Evolutionary conservation across 2,113 vertebrate genomes (phyloP).

Genomic region (Trinectes maculatus): DNA sequence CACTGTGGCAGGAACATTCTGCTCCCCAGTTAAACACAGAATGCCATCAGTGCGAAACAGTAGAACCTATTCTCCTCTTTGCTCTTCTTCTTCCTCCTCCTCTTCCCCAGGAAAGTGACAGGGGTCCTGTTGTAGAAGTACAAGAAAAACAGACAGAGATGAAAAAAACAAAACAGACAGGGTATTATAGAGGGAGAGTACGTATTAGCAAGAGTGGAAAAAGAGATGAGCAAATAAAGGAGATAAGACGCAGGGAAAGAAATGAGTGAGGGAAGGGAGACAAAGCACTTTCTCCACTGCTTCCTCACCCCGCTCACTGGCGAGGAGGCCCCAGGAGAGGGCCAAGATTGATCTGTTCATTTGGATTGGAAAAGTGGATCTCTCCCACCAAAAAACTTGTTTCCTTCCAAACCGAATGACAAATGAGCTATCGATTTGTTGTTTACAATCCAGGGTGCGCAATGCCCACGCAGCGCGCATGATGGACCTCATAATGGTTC

Average conservation of each 20-base stretch:
- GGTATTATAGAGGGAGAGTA: conserved; percentile 42
- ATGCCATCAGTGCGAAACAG: conserved; percentile 80
- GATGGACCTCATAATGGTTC: conserved; percentile 77
- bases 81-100: conserved; percentile 50
- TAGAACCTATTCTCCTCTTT: conserved; percentile 60
- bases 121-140: conserved; percentile 51
- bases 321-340: conserved; percentile 58
- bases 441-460: conserved; percentile 72
- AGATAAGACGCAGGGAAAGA: conserved; percentile 43
- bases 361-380: conserved; percentile 82
- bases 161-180: conserved; percentile 26
- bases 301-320: conserved; percentile 34
- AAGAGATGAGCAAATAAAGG: conserved; percentile 48
- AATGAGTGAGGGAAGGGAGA: conserved; percentile 51
- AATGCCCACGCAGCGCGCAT: conserved; percentile 62
- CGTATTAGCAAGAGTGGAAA: conserved; percentile 46
- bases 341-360: conserved; percentile 80
- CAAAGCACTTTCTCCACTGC: conserved; percentile 8
- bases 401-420: conserved; percentile 81
- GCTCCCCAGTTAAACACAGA: conserved; percentile 81
- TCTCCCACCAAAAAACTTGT: conserved; percentile 73
- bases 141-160: conserved; percentile 35
- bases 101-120: conserved; percentile 43
- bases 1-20: conserved; percentile 81
- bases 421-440: conserved; percentile 84